A percentile compares a stretch with the other conserved stretches of the same genome.
These are phyloP conservation scores for Plagiodera versicolora DNA, from an alignment of 2,888 invertebrate genomes.

Conservation along the genomic window DNA sequence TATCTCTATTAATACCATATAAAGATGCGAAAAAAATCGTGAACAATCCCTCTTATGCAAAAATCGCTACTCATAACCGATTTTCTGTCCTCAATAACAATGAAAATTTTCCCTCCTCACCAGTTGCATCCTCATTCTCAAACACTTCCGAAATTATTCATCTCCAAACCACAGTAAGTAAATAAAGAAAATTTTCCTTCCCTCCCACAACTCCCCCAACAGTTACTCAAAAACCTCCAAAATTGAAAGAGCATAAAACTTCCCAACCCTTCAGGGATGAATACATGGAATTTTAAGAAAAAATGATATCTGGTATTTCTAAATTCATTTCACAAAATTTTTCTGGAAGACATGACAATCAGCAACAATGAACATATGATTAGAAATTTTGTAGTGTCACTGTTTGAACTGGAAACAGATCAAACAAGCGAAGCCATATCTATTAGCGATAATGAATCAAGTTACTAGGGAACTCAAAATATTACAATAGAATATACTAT, in stretches of 20 bases:
- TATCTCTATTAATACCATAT: too few relatives aligned
- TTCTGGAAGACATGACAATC: background rate
- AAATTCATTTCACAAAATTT: background rate
- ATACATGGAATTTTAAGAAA: background rate
- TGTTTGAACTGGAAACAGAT: conserved; percentile 2
- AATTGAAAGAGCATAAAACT: background rate
- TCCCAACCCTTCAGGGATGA: background rate
- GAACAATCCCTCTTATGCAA: conserved; percentile 14
- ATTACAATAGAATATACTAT: conserved; percentile 7
- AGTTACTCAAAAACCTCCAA: background rate
- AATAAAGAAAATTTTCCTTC: too few relatives aligned
- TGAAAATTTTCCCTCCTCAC: background rate
- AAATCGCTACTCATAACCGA: conserved; percentile 9
- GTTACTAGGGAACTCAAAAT: background rate
- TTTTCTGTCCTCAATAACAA: background rate
- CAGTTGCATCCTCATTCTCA: too few relatives aligned
- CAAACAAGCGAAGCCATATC: background rate
- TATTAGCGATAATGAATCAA: background rate
- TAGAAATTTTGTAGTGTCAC: background rate
- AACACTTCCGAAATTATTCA: too few relatives aligned
- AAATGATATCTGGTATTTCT: background rate
- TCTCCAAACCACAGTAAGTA: too few relatives aligned
- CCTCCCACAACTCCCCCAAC: background rate
- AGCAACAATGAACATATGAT: background rate
- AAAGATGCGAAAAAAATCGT: conserved; percentile 10